A percentile compares a stretch with the other conserved stretches of the same genome.
Evolutionary conservation across 2,797 vertebrate genomes (phyloP).

Genomic region (Pseudochaenichthys georgianus): DNA sequence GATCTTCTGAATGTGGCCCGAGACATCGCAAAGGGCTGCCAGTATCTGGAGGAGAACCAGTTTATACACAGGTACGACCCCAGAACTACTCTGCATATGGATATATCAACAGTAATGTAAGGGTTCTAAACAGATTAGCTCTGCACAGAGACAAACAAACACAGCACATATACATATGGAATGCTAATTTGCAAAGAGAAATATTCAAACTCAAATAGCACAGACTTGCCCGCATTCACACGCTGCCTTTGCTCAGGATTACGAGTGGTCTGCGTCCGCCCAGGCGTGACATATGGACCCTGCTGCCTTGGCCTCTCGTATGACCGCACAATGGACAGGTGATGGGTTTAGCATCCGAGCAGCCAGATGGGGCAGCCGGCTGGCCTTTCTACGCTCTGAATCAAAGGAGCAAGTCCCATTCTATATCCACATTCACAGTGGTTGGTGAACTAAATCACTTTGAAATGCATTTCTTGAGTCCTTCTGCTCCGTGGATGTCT

Average conservation of each 20-base stretch:
- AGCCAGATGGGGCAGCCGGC: constrained; percentile 67
- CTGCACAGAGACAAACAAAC: constrained; percentile 17
- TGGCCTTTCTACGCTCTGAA: constrained; percentile 63
- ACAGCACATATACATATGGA: constrained; percentile 13
- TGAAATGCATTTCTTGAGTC: constrained; percentile 19
- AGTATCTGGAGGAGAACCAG: constrained; percentile 98
- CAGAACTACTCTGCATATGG: constrained; percentile 21
- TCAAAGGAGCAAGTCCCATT: constrained; percentile 55
- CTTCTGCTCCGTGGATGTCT: neutral
- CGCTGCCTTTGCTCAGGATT: constrained; percentile 31
- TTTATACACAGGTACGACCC: constrained; percentile 95
- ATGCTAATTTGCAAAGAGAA: constrained; percentile 18
- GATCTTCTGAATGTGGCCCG: constrained; percentile 95
- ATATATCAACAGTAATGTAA: constrained; percentile 8
- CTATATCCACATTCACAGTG: constrained; percentile 18
- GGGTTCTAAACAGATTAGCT: constrained; percentile 7
- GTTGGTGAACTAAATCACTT: constrained; percentile 22
- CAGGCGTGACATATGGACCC: constrained; percentile 62
- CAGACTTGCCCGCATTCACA: constrained; percentile 26
- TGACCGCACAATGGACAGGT: constrained; percentile 58
- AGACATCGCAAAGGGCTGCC: constrained; percentile 97
- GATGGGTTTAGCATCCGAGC: constrained; percentile 54
- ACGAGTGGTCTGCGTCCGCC: constrained; percentile 28
- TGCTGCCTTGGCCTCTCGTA: constrained; percentile 51
- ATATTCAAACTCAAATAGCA: constrained; percentile 4